Conservation (phyloP, 2,888 invertebrate species). For the Carabus problematicus region DNA sequence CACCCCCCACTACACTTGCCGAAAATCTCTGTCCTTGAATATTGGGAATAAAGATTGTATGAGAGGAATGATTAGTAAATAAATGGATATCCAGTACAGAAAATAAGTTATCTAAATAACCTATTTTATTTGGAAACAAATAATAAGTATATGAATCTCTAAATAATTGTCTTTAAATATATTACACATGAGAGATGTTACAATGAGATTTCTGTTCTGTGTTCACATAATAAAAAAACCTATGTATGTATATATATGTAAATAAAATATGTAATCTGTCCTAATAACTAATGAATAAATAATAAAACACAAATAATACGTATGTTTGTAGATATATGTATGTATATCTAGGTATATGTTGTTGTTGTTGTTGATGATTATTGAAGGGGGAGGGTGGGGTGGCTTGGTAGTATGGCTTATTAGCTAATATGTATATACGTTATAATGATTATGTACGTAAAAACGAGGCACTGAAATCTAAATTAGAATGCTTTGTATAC, state of each 20-base stretch:
- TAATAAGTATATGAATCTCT: constrained; percentile 32
- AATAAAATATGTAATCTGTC: constrained; percentile 22
- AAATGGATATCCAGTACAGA: constrained; percentile 35
- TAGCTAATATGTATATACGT: constrained; percentile 32
- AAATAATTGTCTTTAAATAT: constrained; percentile 42
- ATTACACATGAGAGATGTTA: constrained; percentile 6
- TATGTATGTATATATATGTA: constrained; percentile 22
- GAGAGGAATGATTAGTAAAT: constrained; percentile 23
- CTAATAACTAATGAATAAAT: constrained; percentile 25
- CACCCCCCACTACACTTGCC: neutral
- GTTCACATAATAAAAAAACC: neutral
- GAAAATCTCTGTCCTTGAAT: neutral
- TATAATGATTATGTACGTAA: constrained; percentile 23
- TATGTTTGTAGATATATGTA: constrained; percentile 5
- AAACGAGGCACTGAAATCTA: constrained; percentile 39
- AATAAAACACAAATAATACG: constrained; percentile 32
- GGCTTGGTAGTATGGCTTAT: constrained; percentile 12
- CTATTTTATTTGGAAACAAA: constrained; percentile 41
- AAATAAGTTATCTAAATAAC: constrained; percentile 43
- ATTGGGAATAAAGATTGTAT: neutral
- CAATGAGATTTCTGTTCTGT: constrained; percentile 12
- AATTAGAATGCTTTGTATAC: constrained; percentile 19
- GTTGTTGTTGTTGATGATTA: no score
- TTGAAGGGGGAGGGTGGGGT: no score
- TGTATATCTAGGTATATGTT: no score